Percentiles rank a stretch among this genome's conserved stretches.
Conservation (phyloP, 1,140 invertebrate genomes). For the Hylaeus volcanicus region DNA sequence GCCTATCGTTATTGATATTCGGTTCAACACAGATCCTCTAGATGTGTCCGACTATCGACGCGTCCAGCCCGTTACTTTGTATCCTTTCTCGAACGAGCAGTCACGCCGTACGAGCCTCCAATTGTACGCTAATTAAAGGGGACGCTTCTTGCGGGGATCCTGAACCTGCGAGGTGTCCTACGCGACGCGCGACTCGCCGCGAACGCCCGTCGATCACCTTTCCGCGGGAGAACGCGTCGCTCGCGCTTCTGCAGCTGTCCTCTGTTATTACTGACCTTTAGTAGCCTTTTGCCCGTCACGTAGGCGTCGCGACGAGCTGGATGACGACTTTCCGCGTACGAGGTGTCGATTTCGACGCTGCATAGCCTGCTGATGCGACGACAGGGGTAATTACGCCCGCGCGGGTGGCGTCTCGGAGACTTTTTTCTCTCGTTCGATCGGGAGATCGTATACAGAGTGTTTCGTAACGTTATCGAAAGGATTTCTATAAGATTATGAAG, state of each 20-base stretch:
- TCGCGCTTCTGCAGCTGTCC: background rate
- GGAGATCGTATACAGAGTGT: background rate
- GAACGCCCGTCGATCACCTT: slow-evolving; percentile 15
- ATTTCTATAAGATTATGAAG: no score
- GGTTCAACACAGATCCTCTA: no score
- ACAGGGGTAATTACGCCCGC: background rate
- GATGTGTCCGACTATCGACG: no score
- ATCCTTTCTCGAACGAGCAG: background rate
- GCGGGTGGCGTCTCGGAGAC: background rate
- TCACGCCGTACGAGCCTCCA: slow-evolving; percentile 32
- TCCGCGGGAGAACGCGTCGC: background rate
- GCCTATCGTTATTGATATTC: no score
- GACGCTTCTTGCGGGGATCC: slow-evolving; percentile 29
- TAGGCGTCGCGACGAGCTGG: slow-evolving; percentile 17
- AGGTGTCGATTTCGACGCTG: slow-evolving; percentile 20
- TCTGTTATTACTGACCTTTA: slow-evolving; percentile 29
- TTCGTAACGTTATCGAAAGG: background rate
- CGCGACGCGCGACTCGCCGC: background rate
- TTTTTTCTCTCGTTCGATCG: no score
- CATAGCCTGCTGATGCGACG: background rate
- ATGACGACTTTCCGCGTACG: slow-evolving; percentile 2
- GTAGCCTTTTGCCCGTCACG: slow-evolving; percentile 31
- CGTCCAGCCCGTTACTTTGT: background rate
- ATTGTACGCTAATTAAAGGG: slow-evolving; percentile 66
- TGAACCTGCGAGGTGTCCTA: background rate